Base-by-base conservation (phyloP, 1,140 invertebrate genomes). In the Drosophila asahinai region DNA sequence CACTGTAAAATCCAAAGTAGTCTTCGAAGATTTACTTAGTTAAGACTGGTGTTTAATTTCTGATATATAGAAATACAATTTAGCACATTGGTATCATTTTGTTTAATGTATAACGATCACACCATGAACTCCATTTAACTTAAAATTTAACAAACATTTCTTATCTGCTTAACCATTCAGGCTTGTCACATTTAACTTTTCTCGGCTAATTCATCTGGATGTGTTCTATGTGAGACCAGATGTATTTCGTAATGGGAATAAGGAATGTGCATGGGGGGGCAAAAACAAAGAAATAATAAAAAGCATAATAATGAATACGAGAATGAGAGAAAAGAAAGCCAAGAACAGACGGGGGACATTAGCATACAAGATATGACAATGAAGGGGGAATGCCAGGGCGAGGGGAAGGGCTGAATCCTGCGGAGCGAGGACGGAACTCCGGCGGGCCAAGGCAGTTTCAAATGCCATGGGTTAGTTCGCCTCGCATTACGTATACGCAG, bases 401-500 rank as follows among this genome's bases (percentile, higher is more conserved):
- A 68, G 40, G 49, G 63, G 30, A 11, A 27, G 22, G 30, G 30
- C 11, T 8, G 30, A 22, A 7, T 38, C 19, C 8, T n/a, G 40
- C 22, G 48, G 40, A n/a, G 19, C 54, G 14, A 38, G 33, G 58
- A 65, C 27, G 42, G 14, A 33, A 11, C 27, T 27, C 19, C 63
- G 38, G 38, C 49, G 48, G 63, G 64, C 67, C 64, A 71, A 57
- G 67, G 49, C 67, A 71, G 64, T 71, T 57, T 25, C 67, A 71
- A 71, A 71, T 71, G 67, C 64, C 67, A 71, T 54, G 67, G 67
- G 49, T 71, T 71, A 55, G 67, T 57, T 40, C 67, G 40, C 40
- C 25, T 47, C 64, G 49, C 49, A 68, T 64, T 81, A 75, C 79
- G 79, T 66, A 81, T 72, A 81, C 72, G 78, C 58, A 77, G 62